A percentile compares a stretch with the other conserved stretches of the same genome.
Evolutionary conservation across 2,113 vertebrate species (phyloP).

Genomic region (Sceloporus tristichus): DNA sequence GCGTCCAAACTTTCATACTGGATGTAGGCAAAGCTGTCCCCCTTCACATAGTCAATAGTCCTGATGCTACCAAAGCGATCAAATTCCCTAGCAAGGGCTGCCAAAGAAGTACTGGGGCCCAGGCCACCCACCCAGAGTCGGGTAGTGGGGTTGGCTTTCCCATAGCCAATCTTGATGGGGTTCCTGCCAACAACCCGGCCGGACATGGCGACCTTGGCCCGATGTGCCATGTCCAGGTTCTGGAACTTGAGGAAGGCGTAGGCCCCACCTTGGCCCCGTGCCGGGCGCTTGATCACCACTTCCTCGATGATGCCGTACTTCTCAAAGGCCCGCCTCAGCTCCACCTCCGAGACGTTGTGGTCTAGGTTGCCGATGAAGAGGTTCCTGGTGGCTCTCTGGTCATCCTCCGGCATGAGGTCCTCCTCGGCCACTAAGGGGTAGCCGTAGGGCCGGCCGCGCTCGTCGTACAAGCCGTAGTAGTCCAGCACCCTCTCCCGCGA

Average conservation of each 20-base stretch:
- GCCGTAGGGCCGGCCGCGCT: slow-evolving; percentile 88
- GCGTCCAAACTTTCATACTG: slow-evolving; percentile 98
- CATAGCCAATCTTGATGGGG: slow-evolving; percentile 96
- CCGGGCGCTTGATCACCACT: slow-evolving; percentile 95
- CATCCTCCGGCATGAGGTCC: slow-evolving; percentile 95
- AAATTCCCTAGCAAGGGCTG: slow-evolving; percentile 93
- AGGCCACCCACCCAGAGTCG: slow-evolving; percentile 97
- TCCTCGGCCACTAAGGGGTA: slow-evolving; percentile 89
- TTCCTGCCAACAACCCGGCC: slow-evolving; percentile 93
- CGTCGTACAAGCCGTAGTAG: slow-evolving; percentile 93
- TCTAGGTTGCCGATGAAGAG: slow-evolving; percentile 97
- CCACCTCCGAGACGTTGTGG: slow-evolving; percentile 90
- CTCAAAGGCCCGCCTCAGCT: slow-evolving; percentile 92
- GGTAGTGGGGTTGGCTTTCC: slow-evolving; percentile 96
- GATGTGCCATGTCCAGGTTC: slow-evolving; percentile 97
- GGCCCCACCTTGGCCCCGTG: slow-evolving; percentile 90
- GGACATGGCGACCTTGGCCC: slow-evolving; percentile 97
- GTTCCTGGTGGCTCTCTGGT: slow-evolving; percentile 95
- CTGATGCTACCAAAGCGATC: slow-evolving; percentile 97
- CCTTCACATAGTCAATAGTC: slow-evolving; percentile 96
- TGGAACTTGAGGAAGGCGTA: slow-evolving; percentile 99
- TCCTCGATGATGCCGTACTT: slow-evolving; percentile 97
- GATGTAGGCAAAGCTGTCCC: slow-evolving; percentile 96
- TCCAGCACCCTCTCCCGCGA: slow-evolving; percentile 89
- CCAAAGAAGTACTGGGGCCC: slow-evolving; percentile 90